Base-by-base conservation (phyloP, 2,797 vertebrate species). In the Phrynocephalus vlangalii region DNA sequence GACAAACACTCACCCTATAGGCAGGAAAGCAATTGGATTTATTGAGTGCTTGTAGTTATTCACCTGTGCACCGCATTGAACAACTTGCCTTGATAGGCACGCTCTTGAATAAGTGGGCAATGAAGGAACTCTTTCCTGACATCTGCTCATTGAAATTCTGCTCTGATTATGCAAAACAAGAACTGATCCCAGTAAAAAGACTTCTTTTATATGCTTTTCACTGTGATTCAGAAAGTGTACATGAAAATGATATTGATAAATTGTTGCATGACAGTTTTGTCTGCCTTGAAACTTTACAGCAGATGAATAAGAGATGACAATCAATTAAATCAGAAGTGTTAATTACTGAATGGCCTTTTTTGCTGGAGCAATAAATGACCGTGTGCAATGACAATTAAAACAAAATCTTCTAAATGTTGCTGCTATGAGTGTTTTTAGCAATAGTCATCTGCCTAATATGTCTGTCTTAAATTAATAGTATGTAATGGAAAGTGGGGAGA, bases 381-480 rank as follows among this genome's bases (percentile, higher is more conserved):
- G 96, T 96, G 96, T 97, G 96, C 97, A 97, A 97, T 97, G 96
- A 95, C 95, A 89, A 92, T 94, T 94, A 90, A 96, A 95, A 56
- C 9, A 56, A 90, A 88, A 33, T 96, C 85, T 92, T 95, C 92
- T 92, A 87, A 94, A 95, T 95, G 91, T 92, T 72, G 94, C 96
- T 97, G 96, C 96, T 97, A 94, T 94, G 93, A 94, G 92, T 96
- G 89, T 92, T 96, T 96, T 92, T 94, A 96, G 95, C 94, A 92
- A 83, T 95, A 90, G 89, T 91, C 89, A 60, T 94, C 93, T 79
- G 86, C 85, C 93, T 71, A 87, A 86, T 50, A 83, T 87, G 72
- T 92, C 84, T 92, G 84, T 95, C 82, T 80, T 90, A 85, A 85
- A 88, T 80, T 86, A 38, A 82, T 88, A 86, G 94, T 94, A 60